Conservation (phyloP, 2,797 vertebrate genomes). For the Gila robusta region DNA sequence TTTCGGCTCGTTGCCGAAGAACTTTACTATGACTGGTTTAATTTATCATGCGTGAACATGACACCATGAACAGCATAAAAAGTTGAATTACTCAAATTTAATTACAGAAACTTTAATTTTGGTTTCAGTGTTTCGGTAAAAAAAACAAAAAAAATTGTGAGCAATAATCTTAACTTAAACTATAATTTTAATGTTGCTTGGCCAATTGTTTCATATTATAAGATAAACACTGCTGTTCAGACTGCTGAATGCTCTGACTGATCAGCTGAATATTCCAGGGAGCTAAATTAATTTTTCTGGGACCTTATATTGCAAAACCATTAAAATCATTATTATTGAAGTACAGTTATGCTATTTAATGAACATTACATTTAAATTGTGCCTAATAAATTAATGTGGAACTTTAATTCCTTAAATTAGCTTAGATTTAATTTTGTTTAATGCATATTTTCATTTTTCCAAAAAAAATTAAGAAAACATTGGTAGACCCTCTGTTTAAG, state of each 20-base stretch:
- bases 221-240: not conserved
- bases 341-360: too few relatives aligned
- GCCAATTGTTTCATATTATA: not conserved
- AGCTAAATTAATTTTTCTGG: not conserved
- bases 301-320: too few relatives aligned
- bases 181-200: too few relatives aligned
- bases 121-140: too few relatives aligned
- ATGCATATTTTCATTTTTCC: not conserved
- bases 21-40: too few relatives aligned
- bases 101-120: too few relatives aligned
- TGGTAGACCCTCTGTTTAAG: not conserved
- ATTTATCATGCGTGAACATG: too few relatives aligned
- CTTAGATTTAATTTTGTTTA: not conserved
- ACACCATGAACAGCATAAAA: too few relatives aligned
- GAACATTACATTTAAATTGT: not conserved
- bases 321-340: too few relatives aligned
- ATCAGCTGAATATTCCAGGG: not conserved
- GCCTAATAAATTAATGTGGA: not conserved
- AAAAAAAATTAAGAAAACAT: not conserved
- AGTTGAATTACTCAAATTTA: too few relatives aligned
- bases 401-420: not conserved
- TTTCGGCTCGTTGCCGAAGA: too few relatives aligned
- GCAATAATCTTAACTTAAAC: too few relatives aligned
- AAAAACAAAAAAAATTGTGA: fast-evolving
- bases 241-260: not conserved